Base-by-base conservation (phyloP, 2,888 invertebrate species). In the Dioctria linearis region DNA sequence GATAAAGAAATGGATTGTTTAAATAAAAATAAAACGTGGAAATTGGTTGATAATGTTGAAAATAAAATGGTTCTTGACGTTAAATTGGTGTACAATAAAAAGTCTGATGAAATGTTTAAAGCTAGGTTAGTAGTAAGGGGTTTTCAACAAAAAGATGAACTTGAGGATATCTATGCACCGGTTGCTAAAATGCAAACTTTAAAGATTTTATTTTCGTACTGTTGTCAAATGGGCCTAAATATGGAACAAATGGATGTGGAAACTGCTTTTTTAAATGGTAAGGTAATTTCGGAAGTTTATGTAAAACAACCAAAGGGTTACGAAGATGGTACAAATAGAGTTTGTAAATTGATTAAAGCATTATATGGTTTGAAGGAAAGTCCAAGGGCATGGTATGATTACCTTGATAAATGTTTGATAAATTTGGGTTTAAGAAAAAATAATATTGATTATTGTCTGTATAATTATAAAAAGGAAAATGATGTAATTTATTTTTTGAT, bases 241-340 rank as follows among this genome's bases (percentile, higher is more conserved):
- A 80, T 76, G 8, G 67, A 82, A 9, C 81, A 82, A 80, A 82
- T 82, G 80, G 67, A 83, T 82, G 85, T 85, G 13, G 85, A 85
- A 78, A 85, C 85, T 59, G 85, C 85, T 0, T 86, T 84, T 83
- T 67, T 85, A 78, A 85, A 85, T 83, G 85, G 82, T 46, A 51
- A 76, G 59, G 40, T 80, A 13, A 78, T 13, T 9, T 83, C 83
- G 2, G 82, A 83, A 80, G 80, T 82, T 46, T 85, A 85, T 84
- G 67, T 85, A 73, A 85, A 85, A 37, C 85, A 85, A 75, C 86
- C 86, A 6, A 9, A 81, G 82, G 85, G 85, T 78, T 86, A 85
- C 85, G 83, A 84, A 81, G 71, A 75, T 82, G 83, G 73, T 4
- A 78, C 78, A 13, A 81, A 85, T 82, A 85, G 83, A 83, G 86